These are phyloP conservation scores for Lasiurus cinereus DNA, from an alignment of 2,113 vertebrate species.

Conservation along the genomic window DNA sequence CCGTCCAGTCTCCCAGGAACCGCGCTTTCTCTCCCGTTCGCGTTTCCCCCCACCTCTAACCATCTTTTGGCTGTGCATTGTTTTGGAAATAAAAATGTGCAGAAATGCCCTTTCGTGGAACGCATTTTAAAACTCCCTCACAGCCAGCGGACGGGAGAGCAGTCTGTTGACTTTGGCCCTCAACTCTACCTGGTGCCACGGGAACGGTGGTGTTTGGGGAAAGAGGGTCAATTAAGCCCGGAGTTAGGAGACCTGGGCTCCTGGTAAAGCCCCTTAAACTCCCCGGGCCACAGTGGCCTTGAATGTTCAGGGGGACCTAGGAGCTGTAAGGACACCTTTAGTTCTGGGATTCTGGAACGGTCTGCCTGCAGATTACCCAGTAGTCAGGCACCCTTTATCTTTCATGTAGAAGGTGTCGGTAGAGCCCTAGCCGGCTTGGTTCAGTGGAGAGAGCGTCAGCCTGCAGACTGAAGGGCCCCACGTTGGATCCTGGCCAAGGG, in stretches of 20 bases:
- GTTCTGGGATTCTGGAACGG: background rate
- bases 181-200: background rate
- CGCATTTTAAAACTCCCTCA: background rate
- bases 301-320: background rate
- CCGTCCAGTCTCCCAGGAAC: background rate
- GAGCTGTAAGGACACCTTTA: background rate
- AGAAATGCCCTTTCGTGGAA: background rate
- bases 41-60: background rate
- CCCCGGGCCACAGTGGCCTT: background rate
- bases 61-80: background rate
- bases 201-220: background rate
- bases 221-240: background rate
- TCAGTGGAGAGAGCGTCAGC: no score
- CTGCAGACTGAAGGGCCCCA: no score
- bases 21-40: background rate
- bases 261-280: background rate
- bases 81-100: background rate
- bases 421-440: no score
- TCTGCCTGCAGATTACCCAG: background rate
- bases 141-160: accelerated
- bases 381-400: background rate
- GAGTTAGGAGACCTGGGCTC: background rate
- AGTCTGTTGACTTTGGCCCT: slow-evolving; percentile 51
- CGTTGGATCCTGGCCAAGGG: no score
- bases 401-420: background rate